Percentiles rank a stretch among this genome's conserved stretches.
Evolutionary conservation across 2,113 vertebrate species (phyloP).

Genomic region (Euleptes europaea): DNA sequence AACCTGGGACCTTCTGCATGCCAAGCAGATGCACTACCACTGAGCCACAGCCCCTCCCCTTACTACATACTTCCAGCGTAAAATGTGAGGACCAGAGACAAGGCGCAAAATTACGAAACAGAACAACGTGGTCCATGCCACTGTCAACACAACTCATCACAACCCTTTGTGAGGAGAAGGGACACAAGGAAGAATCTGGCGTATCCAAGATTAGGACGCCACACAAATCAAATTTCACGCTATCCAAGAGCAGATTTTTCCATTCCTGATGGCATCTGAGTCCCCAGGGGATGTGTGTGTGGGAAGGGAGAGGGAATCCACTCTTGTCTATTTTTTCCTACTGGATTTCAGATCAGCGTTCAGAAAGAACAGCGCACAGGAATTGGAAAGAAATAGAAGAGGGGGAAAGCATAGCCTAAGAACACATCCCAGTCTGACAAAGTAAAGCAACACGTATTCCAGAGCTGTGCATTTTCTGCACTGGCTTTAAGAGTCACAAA

Average conservation of each 20-base stretch:
- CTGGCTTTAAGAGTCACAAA: slow-evolving; percentile 37
- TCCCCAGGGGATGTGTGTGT: no score
- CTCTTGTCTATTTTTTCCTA: no score
- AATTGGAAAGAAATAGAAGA: background rate
- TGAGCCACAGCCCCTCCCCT: no score
- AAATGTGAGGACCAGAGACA: background rate
- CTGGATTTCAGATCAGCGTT: background rate
- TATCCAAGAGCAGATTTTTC: background rate
- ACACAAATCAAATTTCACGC: rapidly evolving
- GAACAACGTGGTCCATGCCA: rapidly evolving
- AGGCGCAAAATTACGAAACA: background rate
- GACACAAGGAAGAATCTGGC: background rate
- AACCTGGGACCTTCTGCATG: no score
- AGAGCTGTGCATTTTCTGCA: slow-evolving; percentile 25
- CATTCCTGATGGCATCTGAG: background rate
- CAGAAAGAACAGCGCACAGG: background rate
- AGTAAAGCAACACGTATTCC: slow-evolving; percentile 10
- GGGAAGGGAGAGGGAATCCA: no score
- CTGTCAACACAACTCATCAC: rapidly evolving
- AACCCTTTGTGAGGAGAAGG: background rate
- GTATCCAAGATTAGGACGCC: background rate
- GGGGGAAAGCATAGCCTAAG: rapidly evolving
- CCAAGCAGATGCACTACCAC: no score
- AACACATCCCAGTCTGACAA: background rate
- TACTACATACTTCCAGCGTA: no score